A percentile compares a stretch with the other conserved stretches of the same genome.
These are phyloP conservation scores for Ursus arctos DNA, from an alignment of 2,113 vertebrate species.

Conservation along the genomic window DNA sequence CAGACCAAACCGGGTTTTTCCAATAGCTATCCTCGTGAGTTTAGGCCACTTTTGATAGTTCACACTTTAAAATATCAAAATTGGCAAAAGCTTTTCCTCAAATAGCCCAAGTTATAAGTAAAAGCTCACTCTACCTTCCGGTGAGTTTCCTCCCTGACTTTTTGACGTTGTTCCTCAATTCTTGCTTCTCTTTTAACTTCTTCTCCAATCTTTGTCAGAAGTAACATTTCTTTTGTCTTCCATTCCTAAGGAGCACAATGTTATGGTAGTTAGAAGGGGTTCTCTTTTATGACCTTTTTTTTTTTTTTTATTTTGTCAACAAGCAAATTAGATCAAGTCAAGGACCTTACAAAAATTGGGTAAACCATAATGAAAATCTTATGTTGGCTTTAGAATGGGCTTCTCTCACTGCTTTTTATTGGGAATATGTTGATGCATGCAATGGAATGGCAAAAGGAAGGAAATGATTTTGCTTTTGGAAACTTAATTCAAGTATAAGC, in stretches of 20 bases:
- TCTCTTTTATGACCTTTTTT: not conserved
- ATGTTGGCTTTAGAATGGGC: not conserved
- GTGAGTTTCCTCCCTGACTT: slow-evolving; percentile 54
- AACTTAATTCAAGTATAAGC: not conserved
- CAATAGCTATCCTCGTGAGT: not conserved
- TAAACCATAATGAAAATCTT: slow-evolving; percentile 27
- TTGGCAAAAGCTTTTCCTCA: not conserved
- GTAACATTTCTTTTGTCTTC: slow-evolving; percentile 72
- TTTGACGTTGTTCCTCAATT: slow-evolving; percentile 45
- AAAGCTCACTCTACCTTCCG: slow-evolving; percentile 68
- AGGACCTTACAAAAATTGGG: not conserved
- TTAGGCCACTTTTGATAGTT: slow-evolving; percentile 30
- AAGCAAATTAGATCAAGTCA: slow-evolving; percentile 10
- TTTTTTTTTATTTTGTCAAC: not conserved
- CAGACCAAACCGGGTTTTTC: not conserved
- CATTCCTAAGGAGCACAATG: slow-evolving; percentile 64
- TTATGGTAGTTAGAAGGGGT: not conserved
- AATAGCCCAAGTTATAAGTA: not conserved
- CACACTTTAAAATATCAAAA: slow-evolving; percentile 50
- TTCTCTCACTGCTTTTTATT: not conserved
- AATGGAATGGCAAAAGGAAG: slow-evolving; percentile 5
- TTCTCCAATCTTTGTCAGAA: slow-evolving; percentile 70
- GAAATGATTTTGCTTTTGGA: not conserved
- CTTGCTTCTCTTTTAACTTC: slow-evolving; percentile 62
- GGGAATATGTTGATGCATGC: not conserved